These are phyloP conservation scores for Caenorhabditis elegans DNA, from an alignment of 1,140 invertebrate genomes.

Conservation along the genomic window DNA sequence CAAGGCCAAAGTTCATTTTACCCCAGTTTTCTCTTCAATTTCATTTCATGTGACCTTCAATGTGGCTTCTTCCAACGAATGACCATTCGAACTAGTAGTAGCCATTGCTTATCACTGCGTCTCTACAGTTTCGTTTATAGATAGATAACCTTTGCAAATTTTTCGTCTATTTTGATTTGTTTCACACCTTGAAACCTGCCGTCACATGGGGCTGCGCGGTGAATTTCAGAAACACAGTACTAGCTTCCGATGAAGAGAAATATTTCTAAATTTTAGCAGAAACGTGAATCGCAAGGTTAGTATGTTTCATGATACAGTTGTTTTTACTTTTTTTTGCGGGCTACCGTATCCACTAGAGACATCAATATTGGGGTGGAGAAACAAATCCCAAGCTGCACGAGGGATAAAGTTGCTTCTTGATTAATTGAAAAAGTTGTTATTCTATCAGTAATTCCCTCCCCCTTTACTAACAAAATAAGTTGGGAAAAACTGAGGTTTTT, in stretches of 20 bases:
- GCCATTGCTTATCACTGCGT: conserved; percentile 23
- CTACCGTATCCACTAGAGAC: too few relatives aligned
- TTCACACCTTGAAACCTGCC: conserved; percentile 30
- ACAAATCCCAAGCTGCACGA: not conserved
- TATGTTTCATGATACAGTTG: too few relatives aligned
- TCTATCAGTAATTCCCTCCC: not conserved
- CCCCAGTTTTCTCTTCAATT: not conserved
- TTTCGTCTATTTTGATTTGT: conserved; percentile 26
- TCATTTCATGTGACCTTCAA: conserved; percentile 1
- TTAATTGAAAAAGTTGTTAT: conserved; percentile 8
- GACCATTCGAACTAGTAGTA: conserved; percentile 29
- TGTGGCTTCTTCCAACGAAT: conserved; percentile 29
- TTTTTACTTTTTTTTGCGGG: too few relatives aligned
- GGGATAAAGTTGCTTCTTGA: not conserved
- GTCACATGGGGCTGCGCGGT: not conserved
- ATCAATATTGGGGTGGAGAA: not conserved
- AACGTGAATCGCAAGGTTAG: too few relatives aligned
- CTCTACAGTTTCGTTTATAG: not conserved
- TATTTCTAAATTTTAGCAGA: too few relatives aligned
- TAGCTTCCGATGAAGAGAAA: too few relatives aligned
- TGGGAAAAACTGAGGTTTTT: not conserved
- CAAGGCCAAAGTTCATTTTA: not conserved
- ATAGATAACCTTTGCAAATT: conserved; percentile 21
- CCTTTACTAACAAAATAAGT: not conserved
- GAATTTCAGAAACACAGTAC: conserved; percentile 3